Base-by-base conservation (phyloP, 2,113 vertebrate species). In the Epinephelus fuscoguttatus region DNA sequence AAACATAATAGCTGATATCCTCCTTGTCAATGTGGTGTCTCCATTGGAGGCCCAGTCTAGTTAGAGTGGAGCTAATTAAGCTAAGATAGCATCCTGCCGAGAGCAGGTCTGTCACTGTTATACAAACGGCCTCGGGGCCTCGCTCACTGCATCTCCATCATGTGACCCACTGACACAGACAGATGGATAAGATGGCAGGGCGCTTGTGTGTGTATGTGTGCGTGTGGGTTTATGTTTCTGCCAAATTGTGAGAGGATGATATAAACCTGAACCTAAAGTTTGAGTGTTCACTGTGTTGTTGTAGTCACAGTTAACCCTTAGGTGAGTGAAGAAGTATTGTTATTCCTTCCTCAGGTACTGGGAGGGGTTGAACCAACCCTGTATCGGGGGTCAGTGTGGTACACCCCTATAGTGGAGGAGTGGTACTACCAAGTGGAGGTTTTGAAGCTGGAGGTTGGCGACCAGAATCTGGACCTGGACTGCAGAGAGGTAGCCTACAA, bases 341-440 rank as follows among this genome's bases (percentile, higher is more conserved):
- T 45, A 2, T 80, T 56, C n/a, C 37, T 84, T 78, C 45, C 69
- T 61, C 59, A 99, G 98, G 93, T 99, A 72, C 92, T 99, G 93
- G 98, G 98, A 80, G 98, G 98, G 9, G 91, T 94, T 47, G 98
- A 99, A 84, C 96, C 97, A 2, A 96, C 94, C 8, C 86, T 99
- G 75, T 97, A 97, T 88, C 93, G 1, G 0, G 98, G 98, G 70
- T 92, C 97, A 9, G 94, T 99, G 84, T 99, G 98, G 98, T 99
- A 99, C 85, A 99, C 98, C 10, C 97, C 97, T 0, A 94, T 99
- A 70, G 93, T 96, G 50, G 96, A 97, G 85, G 97, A 98, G 84
- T 99, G 98, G 98, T 99, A 99, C 87, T 99, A 99, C 84, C 98
- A 99, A 82, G 97, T 99, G 62, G 98, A 99, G 92, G 95, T 99